phyloP scores from a whole-genome alignment of 2,797 vertebrate genomes.

The Graptemys geographica region DNA sequence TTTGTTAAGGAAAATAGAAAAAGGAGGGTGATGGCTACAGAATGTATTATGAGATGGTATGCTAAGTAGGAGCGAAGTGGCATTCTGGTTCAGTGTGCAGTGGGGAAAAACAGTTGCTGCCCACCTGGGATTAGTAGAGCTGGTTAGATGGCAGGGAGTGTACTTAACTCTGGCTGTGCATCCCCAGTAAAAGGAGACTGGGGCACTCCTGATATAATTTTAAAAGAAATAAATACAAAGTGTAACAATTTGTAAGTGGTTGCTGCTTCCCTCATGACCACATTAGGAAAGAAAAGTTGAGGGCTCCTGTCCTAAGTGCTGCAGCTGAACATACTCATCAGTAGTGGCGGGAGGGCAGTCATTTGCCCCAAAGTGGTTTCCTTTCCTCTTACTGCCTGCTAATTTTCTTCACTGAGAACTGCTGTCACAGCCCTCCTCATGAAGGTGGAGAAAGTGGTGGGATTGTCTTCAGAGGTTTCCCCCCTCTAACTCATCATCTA shows the following conservation, averaged over 20 bases:
- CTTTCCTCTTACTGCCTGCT: neutral
- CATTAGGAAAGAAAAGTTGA: neutral
- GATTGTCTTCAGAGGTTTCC: neutral
- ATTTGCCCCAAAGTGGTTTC: accelerated
- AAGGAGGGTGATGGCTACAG: neutral
- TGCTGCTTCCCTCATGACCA: neutral
- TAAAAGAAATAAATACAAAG: neutral
- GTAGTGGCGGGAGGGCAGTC: neutral
- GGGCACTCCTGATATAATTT: neutral
- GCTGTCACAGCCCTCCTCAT: neutral
- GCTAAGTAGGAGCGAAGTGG: neutral
- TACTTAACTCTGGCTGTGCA: neutral
- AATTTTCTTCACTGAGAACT: neutral
- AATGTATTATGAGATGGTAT: neutral
- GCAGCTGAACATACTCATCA: accelerated
- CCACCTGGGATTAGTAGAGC: neutral
- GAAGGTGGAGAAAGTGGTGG: neutral
- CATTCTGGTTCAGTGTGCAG: neutral
- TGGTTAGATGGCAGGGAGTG: neutral
- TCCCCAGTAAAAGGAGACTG: neutral
- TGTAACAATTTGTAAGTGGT: neutral
- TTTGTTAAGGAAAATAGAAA: neutral
- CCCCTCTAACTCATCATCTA: neutral
- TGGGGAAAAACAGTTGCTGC: neutral
- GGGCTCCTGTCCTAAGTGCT: accelerated